A percentile compares a stretch with the other conserved stretches of the same genome.
phyloP scores from a whole-genome alignment of 2,797 vertebrate species.

The Bovichtus diacanthus region DNA sequence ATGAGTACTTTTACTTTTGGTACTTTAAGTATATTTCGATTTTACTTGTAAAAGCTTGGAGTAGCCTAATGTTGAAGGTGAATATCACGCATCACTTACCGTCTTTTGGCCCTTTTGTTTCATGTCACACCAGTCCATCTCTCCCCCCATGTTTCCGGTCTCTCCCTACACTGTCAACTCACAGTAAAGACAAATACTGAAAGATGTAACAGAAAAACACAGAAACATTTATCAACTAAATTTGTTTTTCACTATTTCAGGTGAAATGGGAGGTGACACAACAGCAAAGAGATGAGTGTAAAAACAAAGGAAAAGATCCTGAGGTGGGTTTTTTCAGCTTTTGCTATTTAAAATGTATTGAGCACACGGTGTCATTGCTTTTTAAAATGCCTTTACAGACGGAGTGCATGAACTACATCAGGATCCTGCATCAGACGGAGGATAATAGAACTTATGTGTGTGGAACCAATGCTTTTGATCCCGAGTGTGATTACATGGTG shows the following conservation, averaged over 20 bases:
- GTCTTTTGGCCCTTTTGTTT: background rate
- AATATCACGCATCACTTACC: background rate
- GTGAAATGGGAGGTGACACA: constrained; percentile 80
- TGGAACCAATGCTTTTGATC: constrained; percentile 88
- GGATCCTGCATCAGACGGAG: constrained; percentile 79
- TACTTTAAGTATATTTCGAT: no score
- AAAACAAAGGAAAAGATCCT: constrained; percentile 80
- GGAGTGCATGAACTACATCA: constrained; percentile 88
- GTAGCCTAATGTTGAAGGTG: background rate
- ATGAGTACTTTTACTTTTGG: background rate
- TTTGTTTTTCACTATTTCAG: constrained; percentile 59
- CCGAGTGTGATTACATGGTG: constrained; percentile 86
- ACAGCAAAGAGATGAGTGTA: constrained; percentile 68
- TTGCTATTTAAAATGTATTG: background rate
- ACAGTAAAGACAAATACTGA: background rate
- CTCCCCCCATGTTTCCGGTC: background rate
- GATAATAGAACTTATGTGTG: constrained; percentile 84
- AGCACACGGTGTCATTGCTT: constrained; percentile 7
- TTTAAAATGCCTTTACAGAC: constrained; percentile 71
- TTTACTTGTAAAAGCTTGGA: no score
- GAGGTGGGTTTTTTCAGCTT: constrained; percentile 64
- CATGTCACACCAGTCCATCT: background rate
- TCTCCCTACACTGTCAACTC: background rate
- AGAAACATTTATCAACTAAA: background rate
- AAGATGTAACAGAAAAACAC: background rate